phyloP scores from a whole-genome alignment of 2,113 vertebrate genomes.

The Suricata suricatta region DNA sequence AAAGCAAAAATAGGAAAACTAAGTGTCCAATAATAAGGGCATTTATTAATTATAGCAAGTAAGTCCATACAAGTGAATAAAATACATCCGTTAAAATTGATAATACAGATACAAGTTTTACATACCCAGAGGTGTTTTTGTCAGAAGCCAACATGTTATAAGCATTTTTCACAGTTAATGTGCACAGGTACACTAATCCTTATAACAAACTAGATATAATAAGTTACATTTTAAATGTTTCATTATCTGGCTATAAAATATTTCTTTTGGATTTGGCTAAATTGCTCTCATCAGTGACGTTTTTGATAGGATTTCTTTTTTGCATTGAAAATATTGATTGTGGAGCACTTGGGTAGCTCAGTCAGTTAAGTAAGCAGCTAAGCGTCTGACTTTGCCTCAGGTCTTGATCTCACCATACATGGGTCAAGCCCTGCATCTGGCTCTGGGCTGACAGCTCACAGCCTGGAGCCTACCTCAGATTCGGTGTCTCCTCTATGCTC shows the following conservation, averaged over 20 bases:
- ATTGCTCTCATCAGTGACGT: background rate
- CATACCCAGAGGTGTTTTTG: background rate
- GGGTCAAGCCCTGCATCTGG: no score
- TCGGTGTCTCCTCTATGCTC: no score
- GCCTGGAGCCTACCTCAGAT: no score
- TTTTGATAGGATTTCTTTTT: constrained; percentile 34
- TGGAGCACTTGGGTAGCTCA: no score
- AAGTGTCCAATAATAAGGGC: background rate
- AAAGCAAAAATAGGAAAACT: constrained; percentile 45
- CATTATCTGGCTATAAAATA: background rate
- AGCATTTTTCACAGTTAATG: background rate
- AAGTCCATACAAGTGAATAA: background rate
- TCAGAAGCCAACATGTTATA: background rate
- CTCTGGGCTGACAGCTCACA: no score
- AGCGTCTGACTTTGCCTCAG: no score
- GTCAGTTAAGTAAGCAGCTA: no score
- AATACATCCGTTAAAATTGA: constrained; percentile 32
- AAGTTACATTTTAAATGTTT: constrained; percentile 40
- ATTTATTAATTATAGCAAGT: constrained; percentile 43
- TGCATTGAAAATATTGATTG: background rate
- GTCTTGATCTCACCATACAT: no score
- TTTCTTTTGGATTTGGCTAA: constrained; percentile 40
- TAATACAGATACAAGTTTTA: background rate
- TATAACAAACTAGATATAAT: constrained; percentile 13
- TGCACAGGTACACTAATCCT: background rate